Evolutionary conservation across 2,113 vertebrate genomes (phyloP).

Genomic region (Pseudorectes ferrugineus): DNA sequence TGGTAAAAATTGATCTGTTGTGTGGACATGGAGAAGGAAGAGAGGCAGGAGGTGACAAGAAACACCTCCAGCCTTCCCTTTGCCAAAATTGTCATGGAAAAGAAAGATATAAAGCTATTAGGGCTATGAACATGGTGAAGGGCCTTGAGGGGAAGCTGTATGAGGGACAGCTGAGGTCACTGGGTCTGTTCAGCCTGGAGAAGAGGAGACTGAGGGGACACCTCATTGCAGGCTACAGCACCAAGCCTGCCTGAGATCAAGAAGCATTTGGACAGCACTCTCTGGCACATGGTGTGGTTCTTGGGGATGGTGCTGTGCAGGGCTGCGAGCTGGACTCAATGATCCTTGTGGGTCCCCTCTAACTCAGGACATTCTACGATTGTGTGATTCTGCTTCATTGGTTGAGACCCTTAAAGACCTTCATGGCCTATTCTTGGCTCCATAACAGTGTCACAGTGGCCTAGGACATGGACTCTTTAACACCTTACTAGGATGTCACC

Average conservation of each 20-base stretch:
- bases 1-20: background rate
- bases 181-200: background rate
- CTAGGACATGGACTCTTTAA: background rate
- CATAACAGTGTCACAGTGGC: too few species aligned
- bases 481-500: background rate
- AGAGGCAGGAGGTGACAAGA: background rate
- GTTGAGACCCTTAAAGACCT: background rate
- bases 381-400: background rate
- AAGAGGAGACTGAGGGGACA: background rate
- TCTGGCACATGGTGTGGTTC: background rate
- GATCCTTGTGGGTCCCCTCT: background rate
- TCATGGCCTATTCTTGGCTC: background rate
- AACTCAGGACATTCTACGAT: background rate
- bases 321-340: rapidly evolving
- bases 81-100: background rate
- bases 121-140: background rate
- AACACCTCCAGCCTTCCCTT: background rate
- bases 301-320: background rate
- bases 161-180: background rate
- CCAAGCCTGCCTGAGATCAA: background rate
- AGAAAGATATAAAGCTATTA: background rate
- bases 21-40: background rate
- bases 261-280: background rate
- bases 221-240: background rate
- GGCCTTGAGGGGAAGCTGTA: background rate